Percentiles rank a stretch among this genome's conserved stretches.
Conservation (phyloP, 2,113 vertebrate species). For the Zootoca vivipara region DNA sequence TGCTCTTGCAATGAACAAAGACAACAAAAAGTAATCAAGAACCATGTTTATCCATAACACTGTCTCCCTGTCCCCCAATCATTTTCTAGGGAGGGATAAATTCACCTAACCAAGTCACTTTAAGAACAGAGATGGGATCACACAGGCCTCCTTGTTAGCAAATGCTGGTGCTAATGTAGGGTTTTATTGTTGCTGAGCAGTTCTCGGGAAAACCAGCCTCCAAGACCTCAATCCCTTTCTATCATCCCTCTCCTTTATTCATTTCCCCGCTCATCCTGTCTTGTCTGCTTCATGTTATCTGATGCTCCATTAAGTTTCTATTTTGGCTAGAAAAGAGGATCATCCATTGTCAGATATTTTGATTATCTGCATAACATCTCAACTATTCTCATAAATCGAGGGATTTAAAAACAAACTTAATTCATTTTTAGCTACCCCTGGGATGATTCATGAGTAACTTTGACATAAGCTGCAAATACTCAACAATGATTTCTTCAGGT, state of each 20-base stretch:
- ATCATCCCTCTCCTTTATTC: neutral
- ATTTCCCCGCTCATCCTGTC: neutral
- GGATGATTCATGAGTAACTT: conserved; percentile 21
- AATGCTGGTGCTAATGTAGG: neutral
- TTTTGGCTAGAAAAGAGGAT: neutral
- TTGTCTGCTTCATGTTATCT: neutral
- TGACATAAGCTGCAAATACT: conserved; percentile 4
- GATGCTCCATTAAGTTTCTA: neutral
- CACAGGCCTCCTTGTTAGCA: neutral
- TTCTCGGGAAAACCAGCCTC: neutral
- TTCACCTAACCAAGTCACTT: neutral
- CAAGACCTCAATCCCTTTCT: neutral
- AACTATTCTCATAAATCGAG: neutral
- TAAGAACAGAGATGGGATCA: neutral
- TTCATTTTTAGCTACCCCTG: neutral
- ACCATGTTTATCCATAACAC: neutral
- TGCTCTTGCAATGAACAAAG: neutral
- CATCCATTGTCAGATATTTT: neutral
- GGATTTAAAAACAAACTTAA: neutral
- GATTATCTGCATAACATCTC: neutral
- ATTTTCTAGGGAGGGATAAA: neutral
- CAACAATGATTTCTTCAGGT: conserved; percentile 35
- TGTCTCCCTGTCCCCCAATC: neutral
- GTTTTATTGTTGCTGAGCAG: neutral
- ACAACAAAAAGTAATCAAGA: neutral